phyloP scores from a whole-genome alignment of 1,140 invertebrate species.

The Trachymyrmex cornetzi region DNA sequence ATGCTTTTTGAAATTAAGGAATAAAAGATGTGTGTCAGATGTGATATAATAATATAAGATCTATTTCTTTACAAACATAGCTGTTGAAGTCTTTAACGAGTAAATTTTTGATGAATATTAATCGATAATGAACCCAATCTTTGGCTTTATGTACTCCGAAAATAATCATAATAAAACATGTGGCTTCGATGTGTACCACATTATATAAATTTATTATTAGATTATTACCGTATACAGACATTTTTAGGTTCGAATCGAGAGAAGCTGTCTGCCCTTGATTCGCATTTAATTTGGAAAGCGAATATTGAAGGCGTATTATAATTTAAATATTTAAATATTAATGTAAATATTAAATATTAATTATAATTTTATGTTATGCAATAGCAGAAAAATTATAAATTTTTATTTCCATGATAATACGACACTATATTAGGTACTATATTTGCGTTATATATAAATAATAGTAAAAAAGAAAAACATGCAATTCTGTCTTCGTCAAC shows the following conservation, averaged over 20 bases:
- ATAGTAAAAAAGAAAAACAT: background rate
- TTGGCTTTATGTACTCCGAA: background rate
- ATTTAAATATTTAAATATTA: no score
- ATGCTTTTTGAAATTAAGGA: background rate
- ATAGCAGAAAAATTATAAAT: background rate
- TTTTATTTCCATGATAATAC: background rate
- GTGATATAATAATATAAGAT: background rate
- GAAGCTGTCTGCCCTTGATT: background rate
- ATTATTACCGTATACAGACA: background rate
- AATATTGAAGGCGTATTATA: background rate
- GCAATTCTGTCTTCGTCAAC: background rate
- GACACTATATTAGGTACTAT: background rate
- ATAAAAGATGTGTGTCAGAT: background rate
- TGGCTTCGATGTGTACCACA: background rate
- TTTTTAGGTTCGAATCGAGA: background rate
- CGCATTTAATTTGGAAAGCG: background rate
- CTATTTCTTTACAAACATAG: background rate
- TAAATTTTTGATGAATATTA: background rate
- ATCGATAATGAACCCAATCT: background rate
- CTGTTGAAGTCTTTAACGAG: background rate
- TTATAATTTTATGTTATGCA: background rate
- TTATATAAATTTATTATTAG: constrained; percentile 10
- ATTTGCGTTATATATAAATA: background rate
- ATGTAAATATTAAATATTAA: background rate
- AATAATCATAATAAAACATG: background rate